phyloP scores from a whole-genome alignment of 1,140 invertebrate species.

The Sweltsa coloradensis region DNA sequence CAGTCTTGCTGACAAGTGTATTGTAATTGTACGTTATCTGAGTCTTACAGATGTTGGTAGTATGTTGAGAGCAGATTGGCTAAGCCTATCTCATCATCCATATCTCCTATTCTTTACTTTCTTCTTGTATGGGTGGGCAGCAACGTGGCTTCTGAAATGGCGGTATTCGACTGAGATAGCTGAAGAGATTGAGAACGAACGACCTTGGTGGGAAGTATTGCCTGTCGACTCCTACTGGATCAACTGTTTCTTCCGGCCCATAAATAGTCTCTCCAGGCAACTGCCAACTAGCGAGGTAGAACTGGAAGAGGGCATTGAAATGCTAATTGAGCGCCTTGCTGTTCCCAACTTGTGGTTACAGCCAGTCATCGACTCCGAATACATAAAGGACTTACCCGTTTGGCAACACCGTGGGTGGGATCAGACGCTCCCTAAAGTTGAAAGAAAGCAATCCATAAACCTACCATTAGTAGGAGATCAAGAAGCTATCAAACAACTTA shows the following conservation, averaged over 20 bases:
- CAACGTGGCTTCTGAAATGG: background rate
- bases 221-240: conserved; percentile 22
- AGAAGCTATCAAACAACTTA: conserved; percentile 4
- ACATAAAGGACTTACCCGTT: conserved; percentile 37
- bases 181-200: background rate
- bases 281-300: conserved; percentile 22
- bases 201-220: conserved; percentile 21
- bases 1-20: conserved; percentile 6
- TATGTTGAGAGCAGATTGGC: conserved; percentile 15
- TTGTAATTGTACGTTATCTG: conserved; percentile 11
- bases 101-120: conserved; percentile 9
- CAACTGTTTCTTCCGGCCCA: conserved; percentile 27
- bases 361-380: conserved; percentile 31
- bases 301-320: conserved; percentile 25
- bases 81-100: conserved; percentile 11
- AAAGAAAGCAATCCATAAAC: background rate
- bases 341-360: conserved; percentile 36
- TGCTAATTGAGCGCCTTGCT: conserved; percentile 31
- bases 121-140: conserved; percentile 3
- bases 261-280: conserved; percentile 19
- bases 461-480: background rate
- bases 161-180: background rate
- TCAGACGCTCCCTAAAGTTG: background rate
- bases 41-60: conserved; percentile 15
- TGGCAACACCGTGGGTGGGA: conserved; percentile 30